Conservation (phyloP, 2,888 invertebrate species). For the Trisateles emortualis region DNA sequence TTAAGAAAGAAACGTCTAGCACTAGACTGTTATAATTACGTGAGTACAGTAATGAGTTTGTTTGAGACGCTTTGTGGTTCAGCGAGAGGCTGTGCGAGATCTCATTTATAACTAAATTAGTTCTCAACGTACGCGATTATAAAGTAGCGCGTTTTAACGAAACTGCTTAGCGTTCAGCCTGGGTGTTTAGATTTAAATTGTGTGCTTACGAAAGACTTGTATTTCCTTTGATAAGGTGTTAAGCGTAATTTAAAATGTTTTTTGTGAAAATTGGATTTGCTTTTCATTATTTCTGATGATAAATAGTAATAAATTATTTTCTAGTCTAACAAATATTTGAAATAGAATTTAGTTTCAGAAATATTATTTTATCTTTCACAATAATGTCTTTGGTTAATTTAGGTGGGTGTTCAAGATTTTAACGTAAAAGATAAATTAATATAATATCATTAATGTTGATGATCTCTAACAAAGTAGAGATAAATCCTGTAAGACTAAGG, state of each 20-base stretch:
- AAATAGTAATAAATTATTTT: no score
- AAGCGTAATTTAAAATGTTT: not conserved
- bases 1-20: constrained; percentile 23
- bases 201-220: not conserved
- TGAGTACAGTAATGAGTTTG: constrained; percentile 49
- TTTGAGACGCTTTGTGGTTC: constrained; percentile 43
- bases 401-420: no score
- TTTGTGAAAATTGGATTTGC: no score
- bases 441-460: no score
- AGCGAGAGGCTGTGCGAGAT: constrained; percentile 21
- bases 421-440: no score
- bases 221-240: constrained; percentile 1
- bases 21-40: constrained; percentile 36
- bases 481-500: not conserved
- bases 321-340: no score
- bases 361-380: no score
- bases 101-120: constrained; percentile 51
- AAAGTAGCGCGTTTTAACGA: constrained; percentile 38
- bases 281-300: no score
- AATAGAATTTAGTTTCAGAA: no score
- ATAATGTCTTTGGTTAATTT: no score
- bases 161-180: constrained; percentile 10
- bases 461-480: no score
- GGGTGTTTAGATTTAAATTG: constrained; percentile 24
- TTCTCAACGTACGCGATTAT: constrained; percentile 41